Evolutionary conservation across 2,797 vertebrate species (phyloP).

Genomic region (Pempheris klunzingeri): DNA sequence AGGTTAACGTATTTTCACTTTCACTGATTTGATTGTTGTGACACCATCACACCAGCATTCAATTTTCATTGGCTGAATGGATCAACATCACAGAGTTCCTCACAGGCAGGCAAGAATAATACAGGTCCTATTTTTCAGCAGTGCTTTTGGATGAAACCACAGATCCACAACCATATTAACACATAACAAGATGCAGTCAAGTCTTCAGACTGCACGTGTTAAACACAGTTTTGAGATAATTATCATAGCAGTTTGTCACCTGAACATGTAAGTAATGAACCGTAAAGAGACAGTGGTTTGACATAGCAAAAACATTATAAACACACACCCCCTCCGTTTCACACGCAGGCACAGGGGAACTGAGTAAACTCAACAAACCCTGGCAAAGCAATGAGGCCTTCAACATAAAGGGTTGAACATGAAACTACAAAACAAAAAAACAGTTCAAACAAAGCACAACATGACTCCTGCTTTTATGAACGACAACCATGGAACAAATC

Average conservation of each 20-base stretch:
- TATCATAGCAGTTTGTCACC: constrained; percentile 40
- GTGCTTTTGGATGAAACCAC: not conserved
- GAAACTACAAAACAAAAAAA: constrained; percentile 31
- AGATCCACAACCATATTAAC: constrained; percentile 5
- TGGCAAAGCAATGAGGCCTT: constrained; percentile 38
- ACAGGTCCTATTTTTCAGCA: not conserved
- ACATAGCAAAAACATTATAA: constrained; percentile 15
- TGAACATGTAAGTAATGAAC: constrained; percentile 47
- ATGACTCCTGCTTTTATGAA: constrained; percentile 2
- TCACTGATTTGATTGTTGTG: constrained; percentile 45
- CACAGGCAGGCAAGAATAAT: too few species aligned
- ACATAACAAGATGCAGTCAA: constrained; percentile 21
- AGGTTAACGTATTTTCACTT: constrained; percentile 35
- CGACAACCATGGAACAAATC: constrained; percentile 12
- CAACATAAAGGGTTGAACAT: constrained; percentile 38
- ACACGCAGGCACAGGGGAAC: constrained; percentile 1
- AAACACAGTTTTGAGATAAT: constrained; percentile 45
- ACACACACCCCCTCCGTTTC: not conserved
- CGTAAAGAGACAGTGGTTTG: constrained; percentile 22
- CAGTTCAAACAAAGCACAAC: constrained; percentile 9
- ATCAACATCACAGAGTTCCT: constrained; percentile 14
- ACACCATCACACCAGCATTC: constrained; percentile 29
- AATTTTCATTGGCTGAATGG: constrained; percentile 39
- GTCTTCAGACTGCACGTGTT: constrained; percentile 14
- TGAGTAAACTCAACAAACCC: constrained; percentile 27